Percentiles rank a stretch among this genome's conserved stretches.
phyloP scores from a whole-genome alignment of 2,113 vertebrate genomes.

The Neopipo cinnamomea region DNA sequence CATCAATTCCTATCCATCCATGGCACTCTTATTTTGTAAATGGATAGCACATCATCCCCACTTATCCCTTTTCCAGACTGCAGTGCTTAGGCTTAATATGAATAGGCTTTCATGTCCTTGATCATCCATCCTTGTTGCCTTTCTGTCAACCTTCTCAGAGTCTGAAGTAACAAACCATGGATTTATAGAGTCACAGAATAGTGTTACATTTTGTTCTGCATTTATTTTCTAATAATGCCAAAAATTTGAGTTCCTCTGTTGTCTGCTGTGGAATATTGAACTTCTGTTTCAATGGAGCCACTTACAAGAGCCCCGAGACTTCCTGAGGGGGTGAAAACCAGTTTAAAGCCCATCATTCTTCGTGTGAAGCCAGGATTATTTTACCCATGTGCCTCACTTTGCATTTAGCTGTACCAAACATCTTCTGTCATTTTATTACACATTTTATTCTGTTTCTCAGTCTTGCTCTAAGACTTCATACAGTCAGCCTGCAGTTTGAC shows the following conservation, averaged over 20 bases:
- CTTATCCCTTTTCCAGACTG: background rate
- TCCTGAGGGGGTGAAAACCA: background rate
- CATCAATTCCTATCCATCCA: background rate
- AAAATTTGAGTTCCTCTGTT: background rate
- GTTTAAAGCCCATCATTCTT: background rate
- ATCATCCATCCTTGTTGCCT: background rate
- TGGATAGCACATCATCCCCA: background rate
- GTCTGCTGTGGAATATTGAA: background rate
- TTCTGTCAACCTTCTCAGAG: background rate
- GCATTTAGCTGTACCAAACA: background rate
- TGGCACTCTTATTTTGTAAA: background rate
- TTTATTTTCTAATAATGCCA: background rate
- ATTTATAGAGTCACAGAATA: background rate
- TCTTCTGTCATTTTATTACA: background rate
- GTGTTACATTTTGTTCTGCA: background rate
- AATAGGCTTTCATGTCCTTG: background rate
- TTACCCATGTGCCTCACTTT: background rate
- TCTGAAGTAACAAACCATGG: background rate
- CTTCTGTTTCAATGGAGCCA: background rate
- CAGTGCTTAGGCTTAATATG: background rate
- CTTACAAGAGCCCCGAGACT: background rate
- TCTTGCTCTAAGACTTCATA: background rate
- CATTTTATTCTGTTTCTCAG: background rate
- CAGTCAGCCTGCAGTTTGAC: background rate
- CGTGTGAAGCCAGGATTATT: background rate